These are phyloP conservation scores for Megalonaias nervosa DNA, from an alignment of 1,140 invertebrate genomes.

Conservation along the genomic window DNA sequence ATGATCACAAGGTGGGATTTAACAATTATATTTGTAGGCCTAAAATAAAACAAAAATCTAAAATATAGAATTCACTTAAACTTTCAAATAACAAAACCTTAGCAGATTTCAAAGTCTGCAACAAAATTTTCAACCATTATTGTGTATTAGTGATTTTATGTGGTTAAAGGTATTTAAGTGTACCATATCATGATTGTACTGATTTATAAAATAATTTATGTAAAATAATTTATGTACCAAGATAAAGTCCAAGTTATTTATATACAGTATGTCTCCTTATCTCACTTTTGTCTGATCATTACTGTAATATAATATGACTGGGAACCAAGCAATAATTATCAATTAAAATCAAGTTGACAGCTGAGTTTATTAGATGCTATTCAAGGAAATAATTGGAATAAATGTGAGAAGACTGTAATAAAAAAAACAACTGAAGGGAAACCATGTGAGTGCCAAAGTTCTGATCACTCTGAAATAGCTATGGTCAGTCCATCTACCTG, in stretches of 20 bases:
- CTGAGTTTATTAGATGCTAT: neutral
- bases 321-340: neutral
- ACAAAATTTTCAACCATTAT: no score
- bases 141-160: no score
- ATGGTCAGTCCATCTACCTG: constrained; percentile 42
- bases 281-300: no score
- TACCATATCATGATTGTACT: constrained; percentile 19
- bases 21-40: no score
- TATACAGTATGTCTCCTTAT: neutral
- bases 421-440: neutral
- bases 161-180: no score
- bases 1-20: no score
- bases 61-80: no score
- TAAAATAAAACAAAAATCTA: no score
- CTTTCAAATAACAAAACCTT: no score
- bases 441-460: neutral
- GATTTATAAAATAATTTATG: constrained; percentile 30
- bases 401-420: neutral
- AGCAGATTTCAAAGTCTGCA: no score
- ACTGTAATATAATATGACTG: no score
- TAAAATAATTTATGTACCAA: neutral
- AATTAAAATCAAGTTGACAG: neutral
- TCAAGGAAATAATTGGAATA: neutral
- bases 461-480: neutral
- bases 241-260: no score